Evolutionary conservation across 30 jellyfish, hydroid and myxozoan genomes (phyloP), one percentile per base, ranked within the genome.

Genomic region (Mastigias papua): DNA sequence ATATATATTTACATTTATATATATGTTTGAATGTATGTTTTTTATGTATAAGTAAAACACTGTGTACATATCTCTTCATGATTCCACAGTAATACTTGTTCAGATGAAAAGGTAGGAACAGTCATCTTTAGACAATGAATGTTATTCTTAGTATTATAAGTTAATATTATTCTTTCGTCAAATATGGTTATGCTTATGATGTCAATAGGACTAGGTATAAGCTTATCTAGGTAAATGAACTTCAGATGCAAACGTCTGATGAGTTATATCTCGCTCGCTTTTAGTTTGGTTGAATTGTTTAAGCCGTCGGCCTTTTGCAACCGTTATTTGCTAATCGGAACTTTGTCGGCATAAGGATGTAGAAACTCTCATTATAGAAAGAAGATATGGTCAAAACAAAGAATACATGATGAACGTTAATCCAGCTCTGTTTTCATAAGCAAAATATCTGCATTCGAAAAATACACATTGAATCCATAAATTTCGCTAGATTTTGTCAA

Each of bases 271-370:
- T 63, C 26, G 46, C 13, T 15, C 5, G 35, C 26, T 63, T 63
- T n/a, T n/a, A n/a, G n/a, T n/a, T 58, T 63, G 74, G 6, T 63
- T 20, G 7, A 25, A 42, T 63, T 63, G 42, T 13, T 63, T 25
- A 13, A 20, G 37, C 74, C 22, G 23, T 2, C 23, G 42, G 19
- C 22, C 23, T 27, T 10, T 25, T n/a, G 21, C 42, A 25, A 63
- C 19, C 11, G 25, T 32, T 72, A n/a, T 72, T 72, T 72, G 83
- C 68, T 23, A 6, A 72, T 49, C 68, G 83, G 83, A 35, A 37
- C 83, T 72, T 72, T 72, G 83, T 72, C 83, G 83, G 83, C 31
- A 34, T 4, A 2, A 72, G 10, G 32, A 60, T 72, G 61, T 35
- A 21, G 42, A 37, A 72, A 46, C 23, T 49, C 63, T 72, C 35